phyloP scores from a whole-genome alignment of 2,888 invertebrate genomes.

The Drosophila formosana region DNA sequence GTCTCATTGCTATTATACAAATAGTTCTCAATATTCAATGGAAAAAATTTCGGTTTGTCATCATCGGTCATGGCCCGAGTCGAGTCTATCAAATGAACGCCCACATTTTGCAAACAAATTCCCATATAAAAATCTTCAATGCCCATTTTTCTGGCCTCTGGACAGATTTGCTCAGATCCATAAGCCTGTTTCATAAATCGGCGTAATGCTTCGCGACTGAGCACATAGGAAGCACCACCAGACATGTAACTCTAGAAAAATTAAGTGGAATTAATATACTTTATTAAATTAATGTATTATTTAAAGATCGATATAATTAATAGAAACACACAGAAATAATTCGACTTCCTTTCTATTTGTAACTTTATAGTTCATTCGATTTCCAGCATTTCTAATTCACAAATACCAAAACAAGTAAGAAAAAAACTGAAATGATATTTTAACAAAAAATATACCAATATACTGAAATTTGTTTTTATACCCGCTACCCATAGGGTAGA shows the following conservation, averaged over 20 bases:
- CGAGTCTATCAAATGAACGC: slow-evolving; percentile 95
- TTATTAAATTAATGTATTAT: neutral
- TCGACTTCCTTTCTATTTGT: neutral
- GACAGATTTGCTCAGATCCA: slow-evolving; percentile 86
- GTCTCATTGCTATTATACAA: slow-evolving; percentile 49
- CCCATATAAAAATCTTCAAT: slow-evolving; percentile 86
- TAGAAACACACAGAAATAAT: no score
- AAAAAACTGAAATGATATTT: no score
- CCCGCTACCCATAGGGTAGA: no score
- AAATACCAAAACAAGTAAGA: no score
- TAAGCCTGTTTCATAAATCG: slow-evolving; percentile 91
- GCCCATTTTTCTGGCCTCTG: slow-evolving; percentile 85
- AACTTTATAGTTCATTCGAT: no score
- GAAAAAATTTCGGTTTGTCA: slow-evolving; percentile 66
- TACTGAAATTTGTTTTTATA: no score
- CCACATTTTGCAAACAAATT: slow-evolving; percentile 91
- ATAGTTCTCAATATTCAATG: slow-evolving; percentile 57
- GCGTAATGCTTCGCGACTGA: slow-evolving; percentile 92
- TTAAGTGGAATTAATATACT: neutral
- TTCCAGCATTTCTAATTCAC: no score
- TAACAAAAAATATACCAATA: no score
- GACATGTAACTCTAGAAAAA: slow-evolving; percentile 92
- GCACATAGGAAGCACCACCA: slow-evolving; percentile 96
- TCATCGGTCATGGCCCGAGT: slow-evolving; percentile 83
- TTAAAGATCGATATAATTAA: neutral